phyloP scores from a whole-genome alignment of 2,113 vertebrate species.

The Dinomys branickii region DNA sequence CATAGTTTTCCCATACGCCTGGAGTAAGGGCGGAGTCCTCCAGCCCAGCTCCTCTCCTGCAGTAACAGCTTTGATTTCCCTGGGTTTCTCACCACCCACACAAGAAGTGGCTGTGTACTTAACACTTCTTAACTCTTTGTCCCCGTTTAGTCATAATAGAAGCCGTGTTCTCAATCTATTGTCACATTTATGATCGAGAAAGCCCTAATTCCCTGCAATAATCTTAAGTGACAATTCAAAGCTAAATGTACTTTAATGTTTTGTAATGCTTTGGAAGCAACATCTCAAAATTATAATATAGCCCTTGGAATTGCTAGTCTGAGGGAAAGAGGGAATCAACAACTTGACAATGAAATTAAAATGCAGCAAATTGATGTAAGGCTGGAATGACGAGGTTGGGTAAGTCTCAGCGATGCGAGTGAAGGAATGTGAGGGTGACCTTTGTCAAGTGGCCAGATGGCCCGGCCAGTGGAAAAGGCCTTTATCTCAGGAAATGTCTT shows the following conservation, averaged over 20 bases:
- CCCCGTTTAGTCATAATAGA: slow-evolving; percentile 81
- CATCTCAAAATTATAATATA: slow-evolving; percentile 84
- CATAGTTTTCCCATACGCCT: no score
- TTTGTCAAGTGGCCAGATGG: background rate
- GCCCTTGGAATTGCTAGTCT: slow-evolving; percentile 81
- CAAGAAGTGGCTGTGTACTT: slow-evolving; percentile 49
- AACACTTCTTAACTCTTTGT: slow-evolving; percentile 68
- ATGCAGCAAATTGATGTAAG: slow-evolving; percentile 83
- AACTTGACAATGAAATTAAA: slow-evolving; percentile 84
- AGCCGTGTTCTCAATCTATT: slow-evolving; percentile 77
- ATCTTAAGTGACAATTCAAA: slow-evolving; percentile 86
- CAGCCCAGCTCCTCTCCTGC: background rate
- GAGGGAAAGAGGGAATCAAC: slow-evolving; percentile 82
- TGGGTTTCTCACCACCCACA: background rate
- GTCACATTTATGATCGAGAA: slow-evolving; percentile 83
- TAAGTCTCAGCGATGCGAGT: background rate
- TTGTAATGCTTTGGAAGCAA: slow-evolving; percentile 86
- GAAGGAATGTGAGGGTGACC: background rate
- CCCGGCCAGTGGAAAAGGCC: background rate
- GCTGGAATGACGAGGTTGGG: slow-evolving; percentile 70
- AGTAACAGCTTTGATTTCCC: background rate
- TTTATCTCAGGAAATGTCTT: background rate
- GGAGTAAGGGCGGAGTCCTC: fast-evolving
- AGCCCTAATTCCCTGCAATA: slow-evolving; percentile 81
- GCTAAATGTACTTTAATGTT: slow-evolving; percentile 83